Percentiles rank a stretch among this genome's conserved stretches.
These are phyloP conservation scores for Aphelenchoides avenae DNA, from an alignment of 1,140 invertebrate genomes.

Conservation along the genomic window DNA sequence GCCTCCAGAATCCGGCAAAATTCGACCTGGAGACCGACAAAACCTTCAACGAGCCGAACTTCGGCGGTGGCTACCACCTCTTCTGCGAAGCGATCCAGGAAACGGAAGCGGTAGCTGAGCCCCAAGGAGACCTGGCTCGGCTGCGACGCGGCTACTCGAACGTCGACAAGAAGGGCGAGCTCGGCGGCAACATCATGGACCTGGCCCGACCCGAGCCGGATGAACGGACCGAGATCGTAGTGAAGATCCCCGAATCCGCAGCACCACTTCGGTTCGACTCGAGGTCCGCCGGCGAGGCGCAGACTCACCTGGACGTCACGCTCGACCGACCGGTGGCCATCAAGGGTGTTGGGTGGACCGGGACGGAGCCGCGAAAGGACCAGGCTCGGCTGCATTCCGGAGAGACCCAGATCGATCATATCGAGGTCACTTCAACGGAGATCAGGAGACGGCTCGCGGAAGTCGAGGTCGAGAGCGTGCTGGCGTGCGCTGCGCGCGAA, in stretches of 20 bases:
- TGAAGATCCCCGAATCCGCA: constrained; percentile 10
- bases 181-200: no score
- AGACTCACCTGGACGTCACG: not conserved
- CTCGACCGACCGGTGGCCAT: constrained; percentile 8
- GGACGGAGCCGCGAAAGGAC: constrained; percentile 3
- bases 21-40: constrained; percentile 28
- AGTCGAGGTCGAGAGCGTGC: constrained; percentile 42
- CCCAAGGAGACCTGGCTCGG: no score
- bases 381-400: constrained; percentile 9
- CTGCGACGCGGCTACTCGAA: constrained; percentile 25
- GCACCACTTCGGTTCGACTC: constrained; percentile 1
- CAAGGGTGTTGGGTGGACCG: not conserved
- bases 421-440: constrained; percentile 30
- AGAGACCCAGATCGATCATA: constrained; percentile 17
- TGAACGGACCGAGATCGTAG: constrained; percentile 5
- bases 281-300: constrained; percentile 8
- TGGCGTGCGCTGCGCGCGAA: constrained; percentile 33
- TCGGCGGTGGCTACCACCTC: constrained; percentile 26
- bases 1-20: constrained; percentile 17
- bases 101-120: no score
- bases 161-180: no score
- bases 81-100: constrained; percentile 22
- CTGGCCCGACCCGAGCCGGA: constrained; percentile 20
- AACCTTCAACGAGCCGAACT: constrained; percentile 21
- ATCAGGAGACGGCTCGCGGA: constrained; percentile 34